A percentile compares a stretch with the other conserved stretches of the same genome.
These are phyloP conservation scores for Odontomyia ornata DNA, from an alignment of 2,888 invertebrate species.

Conservation along the genomic window DNA sequence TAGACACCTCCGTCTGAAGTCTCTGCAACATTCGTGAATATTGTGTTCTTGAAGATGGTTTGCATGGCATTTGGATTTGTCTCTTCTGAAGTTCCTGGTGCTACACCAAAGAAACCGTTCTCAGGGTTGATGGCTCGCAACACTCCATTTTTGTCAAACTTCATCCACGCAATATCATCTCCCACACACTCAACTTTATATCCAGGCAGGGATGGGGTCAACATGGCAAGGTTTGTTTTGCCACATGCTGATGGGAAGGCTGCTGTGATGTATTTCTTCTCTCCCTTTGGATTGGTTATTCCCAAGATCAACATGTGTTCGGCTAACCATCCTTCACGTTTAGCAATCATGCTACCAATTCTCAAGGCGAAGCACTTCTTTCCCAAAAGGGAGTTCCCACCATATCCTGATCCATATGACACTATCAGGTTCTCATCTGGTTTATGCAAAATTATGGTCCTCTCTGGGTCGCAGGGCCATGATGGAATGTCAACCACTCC, in stretches of 20 bases:
- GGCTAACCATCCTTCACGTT: slow-evolving; percentile 97
- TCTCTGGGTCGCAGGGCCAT: slow-evolving; percentile 98
- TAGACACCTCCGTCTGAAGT: slow-evolving; percentile 96
- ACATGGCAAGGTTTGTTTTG: slow-evolving; percentile 99
- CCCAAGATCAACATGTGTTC: slow-evolving; percentile 99
- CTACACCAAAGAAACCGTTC: slow-evolving; percentile 99
- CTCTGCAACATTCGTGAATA: slow-evolving; percentile 97
- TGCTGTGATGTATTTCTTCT: slow-evolving; percentile 93
- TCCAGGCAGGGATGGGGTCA: slow-evolving; percentile 91
- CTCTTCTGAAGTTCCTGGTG: slow-evolving; percentile 88
- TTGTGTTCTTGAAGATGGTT: slow-evolving; percentile 88
- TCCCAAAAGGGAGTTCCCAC: slow-evolving; percentile 94
- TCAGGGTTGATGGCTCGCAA: slow-evolving; percentile 97
- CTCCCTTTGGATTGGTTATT: slow-evolving; percentile 89
- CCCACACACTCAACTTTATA: slow-evolving; percentile 94
- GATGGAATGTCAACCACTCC: slow-evolving; percentile 72
- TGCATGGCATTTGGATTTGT: slow-evolving; percentile 98
- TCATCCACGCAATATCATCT: slow-evolving; percentile 99
- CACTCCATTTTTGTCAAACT: slow-evolving; percentile 86
- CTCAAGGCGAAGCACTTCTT: slow-evolving; percentile 98
- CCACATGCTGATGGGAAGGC: slow-evolving; percentile 99
- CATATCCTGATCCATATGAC: slow-evolving; percentile 90
- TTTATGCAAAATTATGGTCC: slow-evolving; percentile 90
- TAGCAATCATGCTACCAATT: slow-evolving; percentile 93
- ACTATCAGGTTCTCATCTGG: slow-evolving; percentile 64